These are phyloP conservation scores for Amphipoea lucens DNA, from an alignment of 2,888 invertebrate genomes.

Conservation along the genomic window DNA sequence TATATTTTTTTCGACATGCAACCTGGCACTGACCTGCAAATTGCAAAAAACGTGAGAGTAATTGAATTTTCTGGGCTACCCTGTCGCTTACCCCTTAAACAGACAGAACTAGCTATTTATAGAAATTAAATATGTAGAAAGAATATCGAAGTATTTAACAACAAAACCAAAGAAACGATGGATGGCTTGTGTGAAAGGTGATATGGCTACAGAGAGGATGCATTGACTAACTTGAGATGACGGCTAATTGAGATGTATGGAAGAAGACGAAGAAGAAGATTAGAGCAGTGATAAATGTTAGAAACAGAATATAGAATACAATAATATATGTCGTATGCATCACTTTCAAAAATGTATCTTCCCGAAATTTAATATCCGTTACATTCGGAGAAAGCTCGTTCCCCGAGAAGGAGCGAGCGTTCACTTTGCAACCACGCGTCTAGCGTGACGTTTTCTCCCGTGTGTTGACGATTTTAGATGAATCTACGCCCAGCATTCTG, in stretches of 20 bases:
- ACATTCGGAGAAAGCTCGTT: constrained; percentile 1
- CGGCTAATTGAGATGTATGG: background rate
- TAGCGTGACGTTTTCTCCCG: background rate
- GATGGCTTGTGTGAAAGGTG: background rate
- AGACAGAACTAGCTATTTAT: constrained; percentile 1
- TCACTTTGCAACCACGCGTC: background rate
- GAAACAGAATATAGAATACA: background rate
- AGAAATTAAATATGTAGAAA: background rate
- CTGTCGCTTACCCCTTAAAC: too few species aligned
- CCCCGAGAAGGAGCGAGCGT: background rate
- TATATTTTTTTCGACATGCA: background rate
- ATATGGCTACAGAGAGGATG: background rate
- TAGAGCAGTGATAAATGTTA: background rate
- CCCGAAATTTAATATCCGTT: constrained; percentile 27
- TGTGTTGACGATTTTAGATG: background rate
- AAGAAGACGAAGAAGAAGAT: background rate
- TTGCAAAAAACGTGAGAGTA: too few species aligned
- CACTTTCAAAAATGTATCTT: constrained; percentile 10
- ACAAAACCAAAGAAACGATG: background rate
- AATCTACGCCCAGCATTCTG: background rate
- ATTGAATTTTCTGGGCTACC: too few species aligned
- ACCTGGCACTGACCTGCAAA: too few species aligned
- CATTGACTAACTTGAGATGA: background rate
- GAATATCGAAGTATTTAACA: background rate
- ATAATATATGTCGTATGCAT: background rate